Conservation (phyloP, 2,797 vertebrate genomes). For the Eupleurogrammus muticus region DNA sequence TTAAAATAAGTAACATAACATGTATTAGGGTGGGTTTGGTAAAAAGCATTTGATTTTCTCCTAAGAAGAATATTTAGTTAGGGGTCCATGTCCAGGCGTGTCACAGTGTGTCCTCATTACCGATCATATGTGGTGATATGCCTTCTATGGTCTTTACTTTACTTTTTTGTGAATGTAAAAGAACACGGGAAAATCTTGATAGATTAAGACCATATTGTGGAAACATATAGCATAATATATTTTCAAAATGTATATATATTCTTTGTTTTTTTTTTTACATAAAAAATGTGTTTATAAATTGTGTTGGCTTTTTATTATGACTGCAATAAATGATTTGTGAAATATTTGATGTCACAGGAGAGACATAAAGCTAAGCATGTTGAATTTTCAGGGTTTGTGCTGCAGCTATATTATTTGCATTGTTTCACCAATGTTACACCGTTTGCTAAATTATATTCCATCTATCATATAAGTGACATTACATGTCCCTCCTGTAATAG, state of each 20-base stretch:
- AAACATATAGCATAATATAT: background rate
- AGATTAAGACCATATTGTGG: background rate
- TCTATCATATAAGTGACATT: no score
- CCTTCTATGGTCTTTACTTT: no score
- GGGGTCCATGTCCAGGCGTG: conserved; percentile 12
- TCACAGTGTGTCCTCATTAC: background rate
- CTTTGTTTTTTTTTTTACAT: background rate
- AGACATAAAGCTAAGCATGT: background rate
- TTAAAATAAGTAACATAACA: background rate
- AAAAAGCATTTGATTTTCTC: background rate
- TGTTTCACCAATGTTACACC: no score
- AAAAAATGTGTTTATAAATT: background rate
- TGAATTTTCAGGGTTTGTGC: no score
- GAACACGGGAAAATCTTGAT: background rate
- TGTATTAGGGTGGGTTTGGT: background rate
- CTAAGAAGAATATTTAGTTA: background rate
- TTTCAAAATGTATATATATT: background rate
- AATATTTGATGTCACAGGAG: background rate
- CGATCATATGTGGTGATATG: background rate
- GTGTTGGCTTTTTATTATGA: background rate
- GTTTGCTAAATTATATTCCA: no score
- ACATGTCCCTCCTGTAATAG: no score
- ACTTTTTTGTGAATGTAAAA: background rate
- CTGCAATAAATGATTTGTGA: background rate
- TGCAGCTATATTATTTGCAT: no score